Base-by-base conservation (phyloP, 1,140 invertebrate species). In the Lepidurus arcticus region DNA sequence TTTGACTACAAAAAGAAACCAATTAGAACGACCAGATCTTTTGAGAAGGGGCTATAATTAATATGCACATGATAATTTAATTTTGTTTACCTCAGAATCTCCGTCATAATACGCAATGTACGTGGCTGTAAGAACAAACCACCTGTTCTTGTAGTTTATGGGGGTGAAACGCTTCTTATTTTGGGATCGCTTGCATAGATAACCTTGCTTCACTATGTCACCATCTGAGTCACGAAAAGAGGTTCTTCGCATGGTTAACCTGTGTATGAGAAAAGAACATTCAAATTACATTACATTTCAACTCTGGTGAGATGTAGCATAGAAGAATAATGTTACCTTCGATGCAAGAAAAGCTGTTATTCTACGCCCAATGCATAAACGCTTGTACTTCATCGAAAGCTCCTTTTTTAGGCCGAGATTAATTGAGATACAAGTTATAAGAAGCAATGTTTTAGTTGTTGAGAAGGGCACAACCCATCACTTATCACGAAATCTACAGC, bases 151-250 rank as follows among this genome's bases (percentile, higher is more conserved):
- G 84, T 92, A 94, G 84, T 94, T 94, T 47, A 94, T 90, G 8
- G 91, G 90, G 24, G 92, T 93, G 83, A 94, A 94, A 73, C 91
- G 88, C 84, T 93, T 94, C 84, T 94, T 94, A 85, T 94, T 94
- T 84, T 94, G 92, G 4, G 93, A 94, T 76, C 93, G 87, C 85
- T 94, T 95, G 73, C 92, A 88, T 92, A 95, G 93, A 82, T 91
- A 92, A 42, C 91, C 91, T 74, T 81, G 76, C 77, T 84, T 84
- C 74, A 83, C 45, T 74, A 81, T 79, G 42, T 80, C 76, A 45
- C 76, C 76, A 65, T 65, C 53, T 65, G 53, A 65, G 13, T 65
- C 53, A 13, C 53, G 53, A 65, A 65, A 65, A 65, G 53, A 65
- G 53, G n/a, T 65, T 65, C 21, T 65, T 65, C 53, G 16, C 53